Conservation (phyloP, 2,113 vertebrate species). For the Myotis yumanensis region DNA sequence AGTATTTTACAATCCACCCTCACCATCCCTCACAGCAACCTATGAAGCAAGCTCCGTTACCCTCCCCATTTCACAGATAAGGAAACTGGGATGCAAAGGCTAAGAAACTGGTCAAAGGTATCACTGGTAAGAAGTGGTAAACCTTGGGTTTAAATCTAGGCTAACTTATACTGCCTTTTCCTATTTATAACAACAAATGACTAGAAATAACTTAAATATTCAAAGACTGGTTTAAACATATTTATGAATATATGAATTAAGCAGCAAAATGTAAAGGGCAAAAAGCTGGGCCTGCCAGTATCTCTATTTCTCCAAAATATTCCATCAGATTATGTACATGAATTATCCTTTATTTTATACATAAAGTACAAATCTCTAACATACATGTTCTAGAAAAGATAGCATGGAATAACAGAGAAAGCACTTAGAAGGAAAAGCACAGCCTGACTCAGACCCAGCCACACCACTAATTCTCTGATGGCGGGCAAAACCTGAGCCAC, state of each 20-base stretch:
- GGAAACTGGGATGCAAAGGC: background rate
- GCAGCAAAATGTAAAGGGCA: constrained; percentile 41
- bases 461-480: background rate
- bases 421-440: background rate
- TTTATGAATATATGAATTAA: constrained; percentile 52
- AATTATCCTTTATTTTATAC: constrained; percentile 55
- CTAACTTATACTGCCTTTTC: constrained; percentile 27
- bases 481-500: background rate
- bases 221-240: constrained; percentile 64
- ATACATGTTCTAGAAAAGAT: background rate
- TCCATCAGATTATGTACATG: constrained; percentile 51
- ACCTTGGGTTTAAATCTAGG: background rate
- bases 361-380: constrained; percentile 36
- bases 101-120: constrained; percentile 26
- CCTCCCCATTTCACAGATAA: background rate
- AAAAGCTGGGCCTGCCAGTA: constrained; percentile 27
- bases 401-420: constrained; percentile 24
- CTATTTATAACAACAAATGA: constrained; percentile 54
- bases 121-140: background rate
- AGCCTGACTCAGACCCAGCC: background rate
- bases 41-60: background rate
- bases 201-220: constrained; percentile 65
- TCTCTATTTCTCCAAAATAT: constrained; percentile 55
- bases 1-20: background rate
- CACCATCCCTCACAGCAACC: background rate